Evolutionary conservation across 2,797 vertebrate genomes (phyloP).

Genomic region (Limosa lapponica): DNA sequence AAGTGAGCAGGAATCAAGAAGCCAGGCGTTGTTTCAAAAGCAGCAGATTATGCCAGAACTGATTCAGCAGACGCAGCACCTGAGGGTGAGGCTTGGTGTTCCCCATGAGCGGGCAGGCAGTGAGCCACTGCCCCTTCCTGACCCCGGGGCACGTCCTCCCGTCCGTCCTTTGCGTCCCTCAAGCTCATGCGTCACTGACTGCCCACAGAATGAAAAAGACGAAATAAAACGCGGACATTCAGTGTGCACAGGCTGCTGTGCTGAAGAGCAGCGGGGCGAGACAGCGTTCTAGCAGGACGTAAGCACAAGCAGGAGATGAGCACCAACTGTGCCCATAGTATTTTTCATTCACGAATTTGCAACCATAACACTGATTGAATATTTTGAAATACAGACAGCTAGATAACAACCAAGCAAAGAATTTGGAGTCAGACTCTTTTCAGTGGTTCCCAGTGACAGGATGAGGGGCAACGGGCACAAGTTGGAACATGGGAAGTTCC

Average conservation of each 20-base stretch:
- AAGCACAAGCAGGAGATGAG: neutral
- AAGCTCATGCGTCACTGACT: neutral
- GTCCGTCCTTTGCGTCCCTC: rapidly evolving
- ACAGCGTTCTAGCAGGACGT: neutral
- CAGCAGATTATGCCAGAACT: neutral
- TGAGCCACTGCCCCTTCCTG: neutral
- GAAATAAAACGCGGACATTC: neutral
- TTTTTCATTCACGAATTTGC: neutral
- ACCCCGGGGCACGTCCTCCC: neutral
- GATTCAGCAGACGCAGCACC: neutral
- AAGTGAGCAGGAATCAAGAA: constrained; percentile 9
- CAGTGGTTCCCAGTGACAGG: too few relatives aligned
- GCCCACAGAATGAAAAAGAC: rapidly evolving
- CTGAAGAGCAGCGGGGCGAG: neutral
- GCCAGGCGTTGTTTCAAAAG: neutral
- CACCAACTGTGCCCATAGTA: rapidly evolving
- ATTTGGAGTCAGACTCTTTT: too few relatives aligned
- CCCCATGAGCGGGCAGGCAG: neutral
- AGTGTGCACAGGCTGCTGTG: neutral
- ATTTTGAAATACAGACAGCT: neutral
- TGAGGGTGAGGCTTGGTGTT: neutral
- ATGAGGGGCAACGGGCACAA: too few relatives aligned
- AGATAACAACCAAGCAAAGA: neutral
- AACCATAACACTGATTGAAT: neutral
- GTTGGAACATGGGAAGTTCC: too few relatives aligned